These are phyloP conservation scores for Staurois parvus DNA, from an alignment of 2,797 vertebrate species.

Conservation along the genomic window DNA sequence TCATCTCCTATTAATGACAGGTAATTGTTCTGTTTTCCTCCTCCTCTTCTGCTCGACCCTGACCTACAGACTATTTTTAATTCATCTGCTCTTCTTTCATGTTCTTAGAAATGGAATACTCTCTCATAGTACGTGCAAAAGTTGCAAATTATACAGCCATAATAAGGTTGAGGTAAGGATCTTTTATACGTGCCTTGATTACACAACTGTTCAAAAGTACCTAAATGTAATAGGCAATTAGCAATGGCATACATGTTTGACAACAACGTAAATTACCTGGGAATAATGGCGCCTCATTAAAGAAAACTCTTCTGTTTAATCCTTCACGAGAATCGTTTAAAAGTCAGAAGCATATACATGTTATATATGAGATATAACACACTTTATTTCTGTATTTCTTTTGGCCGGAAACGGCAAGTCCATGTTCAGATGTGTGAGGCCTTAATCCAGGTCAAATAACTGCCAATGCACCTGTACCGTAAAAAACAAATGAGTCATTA, in stretches of 20 bases:
- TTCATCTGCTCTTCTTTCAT: slow-evolving; percentile 56
- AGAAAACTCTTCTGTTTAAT: slow-evolving; percentile 27
- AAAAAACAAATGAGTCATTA: too few species aligned
- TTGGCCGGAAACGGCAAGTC: too few species aligned
- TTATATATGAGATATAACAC: neutral
- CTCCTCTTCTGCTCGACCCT: slow-evolving; percentile 50
- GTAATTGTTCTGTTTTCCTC: slow-evolving; percentile 58
- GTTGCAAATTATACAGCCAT: slow-evolving; percentile 59
- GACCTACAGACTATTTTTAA: slow-evolving; percentile 56
- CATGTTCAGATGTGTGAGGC: too few species aligned
- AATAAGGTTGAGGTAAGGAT: slow-evolving; percentile 53
- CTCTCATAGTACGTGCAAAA: slow-evolving; percentile 43
- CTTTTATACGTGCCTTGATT: slow-evolving; percentile 56
- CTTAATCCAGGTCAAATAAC: too few species aligned
- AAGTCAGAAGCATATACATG: neutral
- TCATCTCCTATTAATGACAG: slow-evolving; percentile 59
- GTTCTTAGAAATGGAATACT: slow-evolving; percentile 48
- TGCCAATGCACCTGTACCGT: too few species aligned
- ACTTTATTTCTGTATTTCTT: neutral
- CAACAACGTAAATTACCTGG: slow-evolving; percentile 60
- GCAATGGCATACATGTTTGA: slow-evolving; percentile 60
- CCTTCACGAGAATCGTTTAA: slow-evolving; percentile 32
- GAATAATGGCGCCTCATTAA: slow-evolving; percentile 59
- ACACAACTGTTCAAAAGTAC: slow-evolving; percentile 59
- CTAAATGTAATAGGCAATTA: slow-evolving; percentile 62